phyloP scores from a whole-genome alignment of 2,888 invertebrate genomes.

The Morinoia aosen region DNA sequence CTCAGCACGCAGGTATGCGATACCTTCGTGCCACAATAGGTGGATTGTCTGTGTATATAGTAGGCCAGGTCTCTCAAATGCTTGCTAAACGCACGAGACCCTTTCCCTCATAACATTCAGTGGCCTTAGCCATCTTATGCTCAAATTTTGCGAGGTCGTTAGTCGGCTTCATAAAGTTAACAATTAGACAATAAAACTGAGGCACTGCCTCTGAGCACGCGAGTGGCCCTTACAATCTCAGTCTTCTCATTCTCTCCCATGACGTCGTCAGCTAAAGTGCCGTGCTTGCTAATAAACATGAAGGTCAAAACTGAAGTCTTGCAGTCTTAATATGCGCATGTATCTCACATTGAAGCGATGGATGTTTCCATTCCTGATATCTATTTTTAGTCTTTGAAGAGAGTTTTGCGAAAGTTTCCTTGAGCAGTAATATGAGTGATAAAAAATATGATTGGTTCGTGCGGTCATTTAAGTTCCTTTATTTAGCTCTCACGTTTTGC shows the following conservation, averaged over 20 bases:
- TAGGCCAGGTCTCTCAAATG: background rate
- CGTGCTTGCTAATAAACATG: too few relatives aligned
- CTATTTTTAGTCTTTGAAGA: too few relatives aligned
- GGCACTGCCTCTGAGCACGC: background rate
- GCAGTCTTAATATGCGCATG: too few relatives aligned
- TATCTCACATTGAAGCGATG: too few relatives aligned
- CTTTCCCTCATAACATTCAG: background rate
- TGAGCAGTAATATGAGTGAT: too few relatives aligned
- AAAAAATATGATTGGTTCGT: too few relatives aligned
- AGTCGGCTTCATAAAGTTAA: background rate
- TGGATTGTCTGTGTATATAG: background rate
- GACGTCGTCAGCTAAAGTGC: background rate
- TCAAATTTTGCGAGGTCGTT: background rate
- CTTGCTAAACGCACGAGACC: background rate
- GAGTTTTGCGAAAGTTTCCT: too few relatives aligned
- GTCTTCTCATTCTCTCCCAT: background rate
- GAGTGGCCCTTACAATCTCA: background rate
- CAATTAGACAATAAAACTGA: background rate
- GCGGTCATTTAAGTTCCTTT: too few relatives aligned
- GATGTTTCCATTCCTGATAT: too few relatives aligned
- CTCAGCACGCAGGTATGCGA: background rate
- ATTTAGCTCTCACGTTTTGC: too few relatives aligned
- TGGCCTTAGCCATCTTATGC: background rate
- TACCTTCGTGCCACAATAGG: too few relatives aligned
- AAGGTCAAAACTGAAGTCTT: too few relatives aligned